A percentile compares a stretch with the other conserved stretches of the same genome.
phyloP scores from a whole-genome alignment of 2,888 invertebrate genomes.

The Rhaphigaster nebulosa region DNA sequence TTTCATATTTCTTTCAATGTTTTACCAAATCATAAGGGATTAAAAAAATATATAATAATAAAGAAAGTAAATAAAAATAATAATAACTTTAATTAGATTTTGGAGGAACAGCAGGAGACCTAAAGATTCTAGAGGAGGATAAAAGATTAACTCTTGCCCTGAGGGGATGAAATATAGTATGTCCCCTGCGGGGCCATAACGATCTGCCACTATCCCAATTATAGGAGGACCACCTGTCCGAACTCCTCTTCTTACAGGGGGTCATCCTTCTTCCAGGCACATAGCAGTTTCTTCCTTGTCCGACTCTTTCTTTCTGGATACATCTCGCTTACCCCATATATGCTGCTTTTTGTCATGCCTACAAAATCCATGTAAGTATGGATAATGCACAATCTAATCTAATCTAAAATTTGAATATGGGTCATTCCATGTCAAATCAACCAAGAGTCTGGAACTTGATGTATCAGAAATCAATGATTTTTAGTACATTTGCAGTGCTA shows the following conservation, averaged over 20 bases:
- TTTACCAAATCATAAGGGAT: background rate
- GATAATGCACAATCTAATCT: background rate
- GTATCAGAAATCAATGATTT: too few species aligned
- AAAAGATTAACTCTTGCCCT: conserved; percentile 10
- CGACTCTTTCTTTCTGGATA: background rate
- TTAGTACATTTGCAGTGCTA: too few species aligned
- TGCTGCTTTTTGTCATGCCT: background rate
- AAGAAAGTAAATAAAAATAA: background rate
- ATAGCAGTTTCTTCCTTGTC: conserved; percentile 27
- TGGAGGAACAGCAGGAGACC: background rate
- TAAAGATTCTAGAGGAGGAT: background rate
- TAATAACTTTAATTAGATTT: background rate
- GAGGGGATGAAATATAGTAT: conserved; percentile 32
- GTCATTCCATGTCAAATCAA: too few species aligned
- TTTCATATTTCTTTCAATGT: background rate
- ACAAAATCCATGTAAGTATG: too few species aligned
- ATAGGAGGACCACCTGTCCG: conserved; percentile 45
- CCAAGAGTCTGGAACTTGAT: too few species aligned
- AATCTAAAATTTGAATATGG: too few species aligned
- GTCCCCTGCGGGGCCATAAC: conserved; percentile 11
- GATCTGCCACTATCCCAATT: conserved; percentile 46
- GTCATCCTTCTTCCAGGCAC: conserved; percentile 26
- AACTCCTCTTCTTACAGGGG: conserved; percentile 12
- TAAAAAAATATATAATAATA: too few species aligned
- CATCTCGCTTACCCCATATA: background rate